Base-by-base conservation (phyloP, 2,888 invertebrate species). In the Apantesis nais region DNA sequence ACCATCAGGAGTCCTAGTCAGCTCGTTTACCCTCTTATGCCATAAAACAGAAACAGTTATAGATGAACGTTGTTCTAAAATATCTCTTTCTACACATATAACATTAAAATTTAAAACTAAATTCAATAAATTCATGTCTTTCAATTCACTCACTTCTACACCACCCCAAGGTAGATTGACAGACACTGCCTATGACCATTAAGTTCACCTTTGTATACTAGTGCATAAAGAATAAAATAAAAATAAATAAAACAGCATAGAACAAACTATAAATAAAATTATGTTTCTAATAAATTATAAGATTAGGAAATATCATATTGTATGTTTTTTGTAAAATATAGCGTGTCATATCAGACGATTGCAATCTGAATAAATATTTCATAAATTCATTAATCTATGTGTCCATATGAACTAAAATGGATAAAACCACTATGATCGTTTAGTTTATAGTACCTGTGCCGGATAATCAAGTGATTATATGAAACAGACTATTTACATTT, bases 361-460 rank as follows among this genome's bases (percentile, higher is more conserved):
- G 66, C 48, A 73, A 72, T 81, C 79, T 72, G 62, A 66, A 70
- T 81, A 71, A 34, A 70, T 44, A 31, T 11, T 65, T 37, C 31
- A 55, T 25, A 65, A 44, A 65, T 11, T n/a, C 29, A 69, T 65
- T 25, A 2, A 58, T 60, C 34, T 44, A 29, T 25, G 60, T 37
- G 44, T 25, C 52, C 0, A 34, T 64, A 22, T 31, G 16, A 44
- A 41, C 48, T 22, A 60, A 68, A 60, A 60, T 19, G 64, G 16
- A 48, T 60, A 60, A 65, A 34, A 41, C 12, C 12, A 44, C 12
- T 44, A 7, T 31, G 31, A 29, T 41, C 11, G 19, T 41, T 22
- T 29, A 4, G 19, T 22, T 62, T 44, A 44, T 44, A 63, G 19
- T 63, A 16, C 12, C 25, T 1, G n/a, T 41, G 25, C 68, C 68